phyloP scores from a whole-genome alignment of 1,140 invertebrate species.

The Lerema accius region DNA sequence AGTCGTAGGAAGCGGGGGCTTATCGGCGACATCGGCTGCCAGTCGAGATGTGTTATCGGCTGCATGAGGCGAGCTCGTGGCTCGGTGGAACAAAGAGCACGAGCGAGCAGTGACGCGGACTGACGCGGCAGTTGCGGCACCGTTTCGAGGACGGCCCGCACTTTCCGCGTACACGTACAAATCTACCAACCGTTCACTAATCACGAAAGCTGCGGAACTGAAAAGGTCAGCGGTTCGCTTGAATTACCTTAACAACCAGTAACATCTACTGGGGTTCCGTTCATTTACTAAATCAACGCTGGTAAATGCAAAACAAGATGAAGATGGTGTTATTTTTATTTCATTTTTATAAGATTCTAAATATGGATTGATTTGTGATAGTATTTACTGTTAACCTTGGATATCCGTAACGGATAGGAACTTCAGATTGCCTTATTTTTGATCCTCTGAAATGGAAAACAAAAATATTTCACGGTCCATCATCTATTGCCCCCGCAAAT shows the following conservation, averaged over 20 bases:
- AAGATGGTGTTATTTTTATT: too few species aligned
- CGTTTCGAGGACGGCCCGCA: conserved; percentile 13
- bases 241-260: background rate
- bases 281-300: too few species aligned
- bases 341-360: too few species aligned
- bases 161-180: background rate
- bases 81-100: conserved; percentile 25
- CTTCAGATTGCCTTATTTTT: too few species aligned
- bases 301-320: too few species aligned
- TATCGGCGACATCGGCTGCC: conserved; percentile 24
- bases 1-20: conserved; percentile 23
- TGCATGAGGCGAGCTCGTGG: conserved; percentile 24
- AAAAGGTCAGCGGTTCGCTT: background rate
- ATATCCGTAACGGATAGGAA: too few species aligned
- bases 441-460: too few species aligned
- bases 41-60: conserved; percentile 25
- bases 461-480: too few species aligned
- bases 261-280: too few species aligned
- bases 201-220: background rate
- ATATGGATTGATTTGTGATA: too few species aligned
- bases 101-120: conserved; percentile 8
- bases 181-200: background rate
- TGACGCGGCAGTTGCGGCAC: conserved; percentile 20
- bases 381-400: too few species aligned
- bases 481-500: too few species aligned